A percentile compares a stretch with the other conserved stretches of the same genome.
phyloP scores from a whole-genome alignment of 1,140 invertebrate genomes.

The Tetramorium alpestre region DNA sequence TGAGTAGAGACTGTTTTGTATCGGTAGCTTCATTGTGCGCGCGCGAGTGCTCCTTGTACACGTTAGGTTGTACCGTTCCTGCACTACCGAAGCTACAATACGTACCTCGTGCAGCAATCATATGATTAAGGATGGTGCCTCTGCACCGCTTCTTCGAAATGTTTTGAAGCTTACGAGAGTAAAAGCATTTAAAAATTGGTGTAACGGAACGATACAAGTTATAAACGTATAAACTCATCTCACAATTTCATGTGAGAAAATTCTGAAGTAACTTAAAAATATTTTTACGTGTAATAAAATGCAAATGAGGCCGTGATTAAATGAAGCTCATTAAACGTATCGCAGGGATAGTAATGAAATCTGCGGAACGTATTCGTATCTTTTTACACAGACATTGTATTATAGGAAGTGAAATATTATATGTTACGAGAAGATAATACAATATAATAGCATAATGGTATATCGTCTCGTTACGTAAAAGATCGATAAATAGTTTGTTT shows the following conservation, averaged over 20 bases:
- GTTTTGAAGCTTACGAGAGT: background rate
- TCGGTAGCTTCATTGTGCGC: constrained; percentile 71
- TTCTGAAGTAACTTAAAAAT: background rate
- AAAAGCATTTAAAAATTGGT: background rate
- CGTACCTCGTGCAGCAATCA: background rate
- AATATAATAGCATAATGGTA: background rate
- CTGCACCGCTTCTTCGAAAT: background rate
- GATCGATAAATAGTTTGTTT: background rate
- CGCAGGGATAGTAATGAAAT: background rate
- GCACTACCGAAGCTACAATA: constrained; percentile 21
- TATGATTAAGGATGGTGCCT: constrained; percentile 38
- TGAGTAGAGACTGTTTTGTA: constrained; percentile 81
- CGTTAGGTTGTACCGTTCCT: constrained; percentile 27
- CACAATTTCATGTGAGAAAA: background rate
- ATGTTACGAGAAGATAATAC: background rate
- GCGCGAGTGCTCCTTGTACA: constrained; percentile 65
- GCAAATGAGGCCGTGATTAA: background rate
- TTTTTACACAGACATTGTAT: background rate
- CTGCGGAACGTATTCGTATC: background rate
- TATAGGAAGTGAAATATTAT: background rate
- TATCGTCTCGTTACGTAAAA: background rate
- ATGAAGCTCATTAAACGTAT: background rate
- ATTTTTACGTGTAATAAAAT: background rate
- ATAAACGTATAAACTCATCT: no score
- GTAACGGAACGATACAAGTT: background rate